Evolutionary conservation across 2,797 vertebrate species (phyloP).

Genomic region (Anguilla pacifica): DNA sequence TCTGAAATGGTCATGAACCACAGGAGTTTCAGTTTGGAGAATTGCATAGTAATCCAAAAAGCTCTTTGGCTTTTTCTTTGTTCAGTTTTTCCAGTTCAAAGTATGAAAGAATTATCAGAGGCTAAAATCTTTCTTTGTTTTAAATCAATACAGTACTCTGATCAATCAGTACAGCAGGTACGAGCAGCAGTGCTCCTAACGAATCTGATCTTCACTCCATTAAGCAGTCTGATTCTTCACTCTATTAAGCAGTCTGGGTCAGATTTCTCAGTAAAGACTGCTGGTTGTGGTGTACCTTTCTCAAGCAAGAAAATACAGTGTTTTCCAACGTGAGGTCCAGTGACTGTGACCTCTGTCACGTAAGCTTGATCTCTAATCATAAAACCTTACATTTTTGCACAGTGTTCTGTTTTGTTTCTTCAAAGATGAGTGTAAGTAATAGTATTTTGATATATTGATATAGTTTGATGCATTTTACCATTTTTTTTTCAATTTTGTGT

Average conservation of each 20-base stretch:
- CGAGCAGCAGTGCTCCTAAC: background rate
- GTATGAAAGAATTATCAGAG: constrained; percentile 8
- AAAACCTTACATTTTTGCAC: background rate
- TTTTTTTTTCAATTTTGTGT: background rate
- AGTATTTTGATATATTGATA: background rate
- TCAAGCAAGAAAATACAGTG: constrained; percentile 7
- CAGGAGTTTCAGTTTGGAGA: background rate
- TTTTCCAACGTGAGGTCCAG: background rate
- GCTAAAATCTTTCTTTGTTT: background rate
- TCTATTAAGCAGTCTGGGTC: background rate
- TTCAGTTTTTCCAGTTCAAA: constrained; percentile 13
- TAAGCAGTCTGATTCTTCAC: background rate
- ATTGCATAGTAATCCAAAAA: constrained; percentile 20
- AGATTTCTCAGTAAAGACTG: background rate
- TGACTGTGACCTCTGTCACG: background rate
- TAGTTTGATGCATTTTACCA: background rate
- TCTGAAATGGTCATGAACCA: constrained; percentile 18
- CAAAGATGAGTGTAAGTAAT: background rate
- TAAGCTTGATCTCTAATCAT: background rate
- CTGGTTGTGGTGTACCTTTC: background rate
- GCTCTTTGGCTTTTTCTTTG: constrained; percentile 4
- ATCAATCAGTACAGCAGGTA: constrained; percentile 31
- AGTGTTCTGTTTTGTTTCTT: background rate
- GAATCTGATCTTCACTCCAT: background rate
- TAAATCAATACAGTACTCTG: constrained; percentile 29